Percentiles rank a stretch among this genome's conserved stretches.
These are phyloP conservation scores for Takifugu ocellatus DNA, from an alignment of 2,797 vertebrate species.

Conservation along the genomic window DNA sequence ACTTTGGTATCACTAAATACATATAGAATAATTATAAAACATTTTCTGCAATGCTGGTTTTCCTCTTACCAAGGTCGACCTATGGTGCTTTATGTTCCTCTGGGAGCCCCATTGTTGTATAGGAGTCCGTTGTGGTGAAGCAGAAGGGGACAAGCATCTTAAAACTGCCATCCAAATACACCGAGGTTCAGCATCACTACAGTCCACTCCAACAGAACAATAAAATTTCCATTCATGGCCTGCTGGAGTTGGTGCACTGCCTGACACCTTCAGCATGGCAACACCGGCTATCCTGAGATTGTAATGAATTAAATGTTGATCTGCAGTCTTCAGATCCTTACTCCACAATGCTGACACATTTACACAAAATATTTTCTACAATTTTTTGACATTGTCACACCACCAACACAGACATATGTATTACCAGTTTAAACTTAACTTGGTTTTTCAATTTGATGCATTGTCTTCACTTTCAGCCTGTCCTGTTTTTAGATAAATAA, in stretches of 20 bases:
- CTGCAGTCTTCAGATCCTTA: neutral
- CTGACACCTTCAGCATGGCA: slow-evolving; percentile 50
- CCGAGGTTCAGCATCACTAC: slow-evolving; percentile 85
- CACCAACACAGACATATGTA: no score
- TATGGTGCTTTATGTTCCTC: slow-evolving; percentile 51
- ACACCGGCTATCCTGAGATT: slow-evolving; percentile 23
- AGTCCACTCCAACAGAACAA: slow-evolving; percentile 89
- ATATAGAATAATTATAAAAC: neutral
- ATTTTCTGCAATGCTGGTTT: no score
- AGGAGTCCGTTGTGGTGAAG: slow-evolving; percentile 36
- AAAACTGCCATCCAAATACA: slow-evolving; percentile 89
- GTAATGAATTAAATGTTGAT: no score
- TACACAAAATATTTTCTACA: no score
- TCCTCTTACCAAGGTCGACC: slow-evolving; percentile 65
- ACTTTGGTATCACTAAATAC: neutral
- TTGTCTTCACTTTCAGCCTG: no score
- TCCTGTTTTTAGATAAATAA: no score
- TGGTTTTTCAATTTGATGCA: no score
- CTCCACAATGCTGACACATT: neutral
- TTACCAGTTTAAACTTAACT: no score
- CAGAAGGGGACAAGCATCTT: slow-evolving; percentile 41
- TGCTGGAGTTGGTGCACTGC: slow-evolving; percentile 59
- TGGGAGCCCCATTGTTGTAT: slow-evolving; percentile 37
- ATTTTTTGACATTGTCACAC: no score
- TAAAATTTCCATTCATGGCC: slow-evolving; percentile 81